Percentiles rank a stretch among this genome's conserved stretches.
phyloP scores from a whole-genome alignment of 2,888 invertebrate genomes.

The Lepidochitona cinerea region DNA sequence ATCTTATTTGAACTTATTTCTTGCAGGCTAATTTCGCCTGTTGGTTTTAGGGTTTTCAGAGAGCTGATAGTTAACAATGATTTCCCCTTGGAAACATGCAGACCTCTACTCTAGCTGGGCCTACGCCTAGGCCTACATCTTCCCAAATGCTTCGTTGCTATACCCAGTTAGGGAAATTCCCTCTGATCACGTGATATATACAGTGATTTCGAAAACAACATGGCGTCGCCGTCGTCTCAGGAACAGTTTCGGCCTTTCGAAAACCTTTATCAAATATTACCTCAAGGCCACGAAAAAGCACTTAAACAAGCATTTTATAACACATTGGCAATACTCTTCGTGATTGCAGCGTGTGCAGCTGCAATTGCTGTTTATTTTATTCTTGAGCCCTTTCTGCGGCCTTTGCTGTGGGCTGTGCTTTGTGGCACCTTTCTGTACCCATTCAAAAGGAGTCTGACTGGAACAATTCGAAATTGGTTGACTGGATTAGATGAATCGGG shows the following conservation, averaged over 20 bases:
- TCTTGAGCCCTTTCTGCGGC: conserved; percentile 91
- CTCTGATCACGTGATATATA: background rate
- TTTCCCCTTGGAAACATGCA: too few species aligned
- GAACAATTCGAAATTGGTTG: conserved; percentile 83
- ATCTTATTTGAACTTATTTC: too few species aligned
- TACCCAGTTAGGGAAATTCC: conserved; percentile 5
- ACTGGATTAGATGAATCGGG: conserved; percentile 58
- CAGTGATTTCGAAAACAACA: conserved; percentile 25
- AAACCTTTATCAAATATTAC: conserved; percentile 54
- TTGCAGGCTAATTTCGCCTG: too few species aligned
- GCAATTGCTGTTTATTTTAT: conserved; percentile 70
- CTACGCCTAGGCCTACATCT: too few species aligned
- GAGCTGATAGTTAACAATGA: too few species aligned
- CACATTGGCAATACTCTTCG: conserved; percentile 84
- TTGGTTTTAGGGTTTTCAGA: too few species aligned
- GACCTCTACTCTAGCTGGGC: too few species aligned
- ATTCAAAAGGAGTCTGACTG: conserved; percentile 86
- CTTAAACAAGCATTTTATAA: conserved; percentile 93
- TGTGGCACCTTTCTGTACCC: conserved; percentile 98
- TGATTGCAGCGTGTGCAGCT: conserved; percentile 77
- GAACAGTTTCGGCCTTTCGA: conserved; percentile 47
- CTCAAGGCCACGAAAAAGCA: conserved; percentile 81
- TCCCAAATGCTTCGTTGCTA: too few species aligned
- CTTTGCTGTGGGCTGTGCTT: conserved; percentile 94
- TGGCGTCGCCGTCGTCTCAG: conserved; percentile 34